A percentile compares a stretch with the other conserved stretches of the same genome.
Conservation (phyloP, 2,797 vertebrate genomes). For the Protosalanx chinensis region DNA sequence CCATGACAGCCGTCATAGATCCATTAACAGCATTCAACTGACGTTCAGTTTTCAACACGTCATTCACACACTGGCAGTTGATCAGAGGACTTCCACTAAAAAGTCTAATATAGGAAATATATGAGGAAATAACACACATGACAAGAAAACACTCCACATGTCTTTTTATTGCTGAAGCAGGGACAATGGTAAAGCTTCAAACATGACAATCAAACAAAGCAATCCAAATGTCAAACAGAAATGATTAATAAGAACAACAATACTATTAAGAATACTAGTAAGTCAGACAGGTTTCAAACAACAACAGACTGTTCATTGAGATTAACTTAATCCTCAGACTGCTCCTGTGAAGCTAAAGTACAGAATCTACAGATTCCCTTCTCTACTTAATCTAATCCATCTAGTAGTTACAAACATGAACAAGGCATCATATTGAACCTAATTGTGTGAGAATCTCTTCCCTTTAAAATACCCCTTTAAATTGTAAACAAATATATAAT, state of each 20-base stretch:
- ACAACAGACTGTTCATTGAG: constrained; percentile 3
- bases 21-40: constrained; percentile 36
- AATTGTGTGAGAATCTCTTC: background rate
- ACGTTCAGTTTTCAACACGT: constrained; percentile 36
- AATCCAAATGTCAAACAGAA: constrained; percentile 55
- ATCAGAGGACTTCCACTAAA: background rate
- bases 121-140: constrained; percentile 24
- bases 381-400: background rate
- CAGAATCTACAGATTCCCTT: constrained; percentile 16
- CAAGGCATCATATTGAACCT: background rate
- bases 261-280: constrained; percentile 62
- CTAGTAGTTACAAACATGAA: background rate
- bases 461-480: background rate
- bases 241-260: constrained; percentile 60
- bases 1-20: constrained; percentile 25
- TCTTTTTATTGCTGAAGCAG: constrained; percentile 83
- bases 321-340: constrained; percentile 16
- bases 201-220: constrained; percentile 64
- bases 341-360: constrained; percentile 16
- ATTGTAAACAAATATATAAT: constrained; percentile 2
- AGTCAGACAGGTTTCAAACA: constrained; percentile 25
- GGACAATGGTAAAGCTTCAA: constrained; percentile 73
- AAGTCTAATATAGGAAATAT: background rate
- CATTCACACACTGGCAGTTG: constrained; percentile 8
- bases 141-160: background rate